Percentiles rank a stretch among this genome's conserved stretches.
Conservation (phyloP, 2,113 vertebrate genomes). For the Amblyopsis rosae region DNA sequence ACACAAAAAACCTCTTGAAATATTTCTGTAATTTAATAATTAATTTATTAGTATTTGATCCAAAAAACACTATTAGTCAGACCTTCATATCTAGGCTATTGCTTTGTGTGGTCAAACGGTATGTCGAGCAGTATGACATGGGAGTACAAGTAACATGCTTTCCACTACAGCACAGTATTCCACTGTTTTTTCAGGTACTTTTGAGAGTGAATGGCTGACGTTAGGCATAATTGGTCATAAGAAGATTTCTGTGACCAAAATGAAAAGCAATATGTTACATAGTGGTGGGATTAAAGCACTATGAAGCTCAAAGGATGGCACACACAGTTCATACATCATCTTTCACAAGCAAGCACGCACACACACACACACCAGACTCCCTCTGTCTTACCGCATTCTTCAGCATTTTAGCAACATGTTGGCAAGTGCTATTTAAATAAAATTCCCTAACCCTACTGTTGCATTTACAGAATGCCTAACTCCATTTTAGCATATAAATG, state of each 20-base stretch:
- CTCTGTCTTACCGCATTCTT: slow-evolving; percentile 38
- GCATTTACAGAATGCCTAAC: slow-evolving; percentile 22
- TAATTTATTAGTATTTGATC: slow-evolving; percentile 1
- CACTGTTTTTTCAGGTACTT: slow-evolving; percentile 19
- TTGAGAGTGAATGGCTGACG: slow-evolving; percentile 2
- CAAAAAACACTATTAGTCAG: slow-evolving; percentile 12
- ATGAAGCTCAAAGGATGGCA: slow-evolving; percentile 45
- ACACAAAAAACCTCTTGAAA: neutral
- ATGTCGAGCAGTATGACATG: neutral
- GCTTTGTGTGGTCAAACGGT: slow-evolving; percentile 8
- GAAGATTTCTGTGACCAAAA: slow-evolving; percentile 36
- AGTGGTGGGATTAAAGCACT: slow-evolving; percentile 40
- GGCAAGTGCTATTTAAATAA: slow-evolving; percentile 64
- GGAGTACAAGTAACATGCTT: slow-evolving; percentile 15
- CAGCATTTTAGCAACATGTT: slow-evolving; percentile 40
- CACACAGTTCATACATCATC: slow-evolving; percentile 14
- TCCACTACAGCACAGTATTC: slow-evolving; percentile 22
- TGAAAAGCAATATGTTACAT: slow-evolving; percentile 39
- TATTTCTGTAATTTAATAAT: no score
- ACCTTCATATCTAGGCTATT: slow-evolving; percentile 8
- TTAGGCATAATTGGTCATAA: slow-evolving; percentile 4
- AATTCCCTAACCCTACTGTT: slow-evolving; percentile 48
- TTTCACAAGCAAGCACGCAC: neutral
- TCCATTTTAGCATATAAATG: slow-evolving; percentile 40
- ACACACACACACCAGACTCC: neutral